phyloP scores from a whole-genome alignment of 2,888 invertebrate genomes.

The Caenorhabditis zanzibari region DNA sequence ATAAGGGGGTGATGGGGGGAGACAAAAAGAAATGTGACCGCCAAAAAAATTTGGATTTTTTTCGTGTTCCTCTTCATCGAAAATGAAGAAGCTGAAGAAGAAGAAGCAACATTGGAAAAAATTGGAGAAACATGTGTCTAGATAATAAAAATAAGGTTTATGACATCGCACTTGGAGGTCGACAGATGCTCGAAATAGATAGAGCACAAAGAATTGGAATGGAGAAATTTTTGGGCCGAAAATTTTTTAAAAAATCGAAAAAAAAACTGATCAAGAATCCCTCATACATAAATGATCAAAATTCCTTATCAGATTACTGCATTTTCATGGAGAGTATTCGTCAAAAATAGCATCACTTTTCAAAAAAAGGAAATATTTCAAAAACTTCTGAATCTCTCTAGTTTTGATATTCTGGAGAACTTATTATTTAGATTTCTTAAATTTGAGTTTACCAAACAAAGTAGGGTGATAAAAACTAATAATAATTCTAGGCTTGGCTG shows the following conservation, averaged over 20 bases:
- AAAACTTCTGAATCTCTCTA: not conserved
- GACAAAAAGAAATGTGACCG: slow-evolving; percentile 27
- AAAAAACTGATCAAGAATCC: not conserved
- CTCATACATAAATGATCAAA: not conserved
- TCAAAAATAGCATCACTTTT: not conserved
- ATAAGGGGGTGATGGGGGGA: not conserved
- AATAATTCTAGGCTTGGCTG: not conserved
- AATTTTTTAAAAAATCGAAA: not conserved
- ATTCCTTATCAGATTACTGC: not conserved
- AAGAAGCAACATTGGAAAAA: not conserved
- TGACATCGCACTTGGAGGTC: slow-evolving; percentile 17
- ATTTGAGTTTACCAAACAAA: too few relatives aligned
- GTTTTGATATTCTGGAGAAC: not conserved
- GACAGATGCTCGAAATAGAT: not conserved
- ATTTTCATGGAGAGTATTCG: not conserved
- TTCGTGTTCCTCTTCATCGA: slow-evolving; percentile 2
- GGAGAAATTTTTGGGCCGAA: too few relatives aligned
- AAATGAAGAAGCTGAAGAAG: slow-evolving; percentile 1
- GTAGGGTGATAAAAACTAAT: not conserved
- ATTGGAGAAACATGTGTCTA: slow-evolving; percentile 10
- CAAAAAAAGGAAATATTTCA: not conserved
- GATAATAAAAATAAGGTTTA: slow-evolving; percentile 24
- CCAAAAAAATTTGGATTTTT: slow-evolving; percentile 12
- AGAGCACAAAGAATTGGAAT: too few relatives aligned
- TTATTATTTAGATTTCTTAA: too few relatives aligned